phyloP scores from a whole-genome alignment of 2,797 vertebrate species.

The Mus caroli region DNA sequence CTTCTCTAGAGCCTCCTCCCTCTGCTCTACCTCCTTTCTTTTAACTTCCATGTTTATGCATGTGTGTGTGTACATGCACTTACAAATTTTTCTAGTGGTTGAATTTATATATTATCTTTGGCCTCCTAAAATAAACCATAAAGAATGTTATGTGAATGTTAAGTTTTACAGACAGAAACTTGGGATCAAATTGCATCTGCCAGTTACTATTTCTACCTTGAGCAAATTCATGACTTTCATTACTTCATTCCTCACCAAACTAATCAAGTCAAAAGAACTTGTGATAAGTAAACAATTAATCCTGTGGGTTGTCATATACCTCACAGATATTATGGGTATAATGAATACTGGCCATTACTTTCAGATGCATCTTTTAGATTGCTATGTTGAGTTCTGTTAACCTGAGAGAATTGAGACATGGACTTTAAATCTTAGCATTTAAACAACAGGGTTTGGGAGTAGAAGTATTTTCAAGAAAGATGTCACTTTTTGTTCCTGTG shows the following conservation, averaged over 20 bases:
- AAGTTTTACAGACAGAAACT: neutral
- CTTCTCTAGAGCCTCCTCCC: neutral
- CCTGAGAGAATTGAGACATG: neutral
- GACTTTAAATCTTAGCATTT: neutral
- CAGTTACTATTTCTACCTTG: neutral
- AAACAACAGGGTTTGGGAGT: neutral
- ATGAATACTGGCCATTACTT: neutral
- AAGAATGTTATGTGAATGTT: neutral
- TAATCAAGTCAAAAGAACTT: neutral
- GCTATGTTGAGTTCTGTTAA: neutral
- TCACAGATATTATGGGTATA: neutral
- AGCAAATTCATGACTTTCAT: neutral
- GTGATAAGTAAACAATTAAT: neutral
- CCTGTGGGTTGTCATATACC: neutral
- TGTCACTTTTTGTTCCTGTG: neutral
- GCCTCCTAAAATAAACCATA: neutral
- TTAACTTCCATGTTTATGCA: neutral
- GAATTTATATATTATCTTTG: constrained; percentile 5
- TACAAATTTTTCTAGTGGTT: neutral
- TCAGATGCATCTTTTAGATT: neutral
- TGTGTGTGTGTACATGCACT: neutral
- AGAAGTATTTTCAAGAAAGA: neutral
- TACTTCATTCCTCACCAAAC: neutral
- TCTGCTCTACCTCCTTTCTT: neutral
- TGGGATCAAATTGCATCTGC: neutral